Percentiles rank a stretch among this genome's conserved stretches.
These are phyloP conservation scores for Sandelia bainsii DNA, from an alignment of 2,797 vertebrate species.

Conservation along the genomic window DNA sequence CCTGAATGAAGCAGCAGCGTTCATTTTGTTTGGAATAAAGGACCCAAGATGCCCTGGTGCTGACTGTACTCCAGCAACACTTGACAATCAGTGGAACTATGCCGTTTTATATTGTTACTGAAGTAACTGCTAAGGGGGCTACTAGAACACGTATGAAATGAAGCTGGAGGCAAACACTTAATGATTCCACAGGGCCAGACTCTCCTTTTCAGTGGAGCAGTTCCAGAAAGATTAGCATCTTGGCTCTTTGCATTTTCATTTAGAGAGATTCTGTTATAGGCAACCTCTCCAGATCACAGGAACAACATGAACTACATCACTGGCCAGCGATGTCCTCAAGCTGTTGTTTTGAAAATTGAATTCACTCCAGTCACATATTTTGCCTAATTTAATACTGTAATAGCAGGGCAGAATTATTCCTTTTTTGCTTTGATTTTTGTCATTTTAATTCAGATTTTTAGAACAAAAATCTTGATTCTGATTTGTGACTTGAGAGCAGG, in stretches of 20 bases:
- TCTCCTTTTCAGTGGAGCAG: conserved; percentile 51
- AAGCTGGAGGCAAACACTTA: conserved; percentile 52
- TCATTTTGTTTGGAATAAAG: conserved; percentile 29
- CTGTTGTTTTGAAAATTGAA: conserved; percentile 64
- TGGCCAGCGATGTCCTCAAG: conserved; percentile 58
- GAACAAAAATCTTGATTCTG: background rate
- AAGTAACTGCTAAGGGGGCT: conserved; percentile 21
- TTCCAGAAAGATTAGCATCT: conserved; percentile 66
- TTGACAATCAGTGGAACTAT: conserved; percentile 36
- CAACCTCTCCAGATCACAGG: conserved; percentile 62
- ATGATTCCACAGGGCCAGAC: conserved; percentile 46
- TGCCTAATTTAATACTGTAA: conserved; percentile 3
- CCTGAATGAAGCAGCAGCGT: conserved; percentile 17
- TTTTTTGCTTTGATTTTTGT: background rate
- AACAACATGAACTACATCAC: conserved; percentile 57
- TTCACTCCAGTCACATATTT: conserved; percentile 27
- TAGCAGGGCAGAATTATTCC: conserved; percentile 13
- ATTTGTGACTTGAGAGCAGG: conserved; percentile 2
- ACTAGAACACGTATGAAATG: conserved; percentile 46
- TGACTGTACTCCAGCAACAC: conserved; percentile 23
- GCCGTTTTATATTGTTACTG: conserved; percentile 28
- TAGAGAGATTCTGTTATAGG: conserved; percentile 50
- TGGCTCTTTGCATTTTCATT: conserved; percentile 66
- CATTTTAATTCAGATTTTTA: background rate
- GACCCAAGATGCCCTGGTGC: conserved; percentile 26